Conservation (phyloP, 1,140 invertebrate genomes). For the Cheumatopsyche charites region DNA sequence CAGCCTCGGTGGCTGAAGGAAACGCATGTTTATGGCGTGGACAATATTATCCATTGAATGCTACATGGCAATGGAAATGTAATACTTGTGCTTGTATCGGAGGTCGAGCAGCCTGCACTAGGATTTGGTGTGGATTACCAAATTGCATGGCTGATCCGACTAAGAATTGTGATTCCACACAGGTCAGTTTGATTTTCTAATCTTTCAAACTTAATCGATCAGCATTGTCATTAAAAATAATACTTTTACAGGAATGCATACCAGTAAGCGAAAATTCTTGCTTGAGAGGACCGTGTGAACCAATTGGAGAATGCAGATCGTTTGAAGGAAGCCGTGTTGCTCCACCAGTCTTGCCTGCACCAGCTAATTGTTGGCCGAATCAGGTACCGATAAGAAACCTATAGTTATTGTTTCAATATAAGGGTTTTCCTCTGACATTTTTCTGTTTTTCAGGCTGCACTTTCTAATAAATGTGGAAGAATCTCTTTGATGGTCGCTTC, state of each 20-base stretch:
- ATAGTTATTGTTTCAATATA: constrained; percentile 6
- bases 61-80: constrained; percentile 74
- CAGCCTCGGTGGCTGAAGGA: constrained; percentile 27
- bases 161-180: constrained; percentile 62
- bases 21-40: constrained; percentile 66
- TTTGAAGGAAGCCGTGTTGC: constrained; percentile 76
- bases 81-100: constrained; percentile 81
- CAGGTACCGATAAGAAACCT: constrained; percentile 58
- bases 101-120: constrained; percentile 78
- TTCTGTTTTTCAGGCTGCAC: constrained; percentile 56
- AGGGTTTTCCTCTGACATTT: too few relatives aligned
- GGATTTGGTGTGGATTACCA: constrained; percentile 83
- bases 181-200: constrained; percentile 56
- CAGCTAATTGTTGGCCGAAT: constrained; percentile 81
- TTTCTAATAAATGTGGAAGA: constrained; percentile 75
- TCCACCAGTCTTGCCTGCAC: constrained; percentile 74
- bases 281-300: constrained; percentile 74
- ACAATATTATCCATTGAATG: constrained; percentile 65
- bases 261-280: constrained; percentile 77
- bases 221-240: constrained; percentile 1
- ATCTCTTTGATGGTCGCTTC: constrained; percentile 74
- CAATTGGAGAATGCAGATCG: constrained; percentile 82
- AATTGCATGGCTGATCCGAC: constrained; percentile 72
- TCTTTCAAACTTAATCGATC: neutral
- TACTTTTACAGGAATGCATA: constrained; percentile 70